Evolutionary conservation across 2,888 invertebrate genomes (phyloP), one percentile per base, ranked within the genome.

Genomic region (Drosophila longiperda): DNA sequence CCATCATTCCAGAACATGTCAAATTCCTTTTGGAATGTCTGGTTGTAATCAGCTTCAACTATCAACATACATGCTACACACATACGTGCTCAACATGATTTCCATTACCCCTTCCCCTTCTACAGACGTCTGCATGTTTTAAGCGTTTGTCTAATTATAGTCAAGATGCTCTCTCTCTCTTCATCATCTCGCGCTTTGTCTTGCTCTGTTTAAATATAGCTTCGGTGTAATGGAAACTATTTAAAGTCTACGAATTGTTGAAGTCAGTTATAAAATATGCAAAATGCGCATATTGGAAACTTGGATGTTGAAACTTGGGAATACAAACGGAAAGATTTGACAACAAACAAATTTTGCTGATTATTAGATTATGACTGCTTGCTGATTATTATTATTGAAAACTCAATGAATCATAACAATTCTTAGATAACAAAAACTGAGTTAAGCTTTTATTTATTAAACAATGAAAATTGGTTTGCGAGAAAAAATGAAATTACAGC

Each of bases 221-320:
- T 64, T 64, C 75, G 80, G 69, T 78, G 81, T 85, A 82, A 87
- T 83, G 76, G 74, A 78, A 76, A 80, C 87, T 87, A 84, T 85
- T 83, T 86, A 71, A 73, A 81, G 83, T 70, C 63, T 33, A 75
- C 36, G 72, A 45, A 83, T 68, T 62, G 23, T 23, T 15, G 73
- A 83, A 77, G 84, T 75, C 81, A 74, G 87, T 85, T 81, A 85
- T 87, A 75, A 85, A 83, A 85, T 83, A 85, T 85, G 83, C 80
- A 75, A 49, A 66, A 65, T 55, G 66, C 54, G 71, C 69, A 74
- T 85, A 82, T 80, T 87, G 77, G 83, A 85, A 82, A 85, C 77
- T 23, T 45, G 12, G 20, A 20, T 15, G 84, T 82, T 70, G 83
- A 66, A 72, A 77, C 58, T 61, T 82, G 82, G 76, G 80, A 80